Percentiles rank a stretch among this genome's conserved stretches.
Conservation (phyloP, 2,888 invertebrate species). For the Mythimna loreyi region DNA sequence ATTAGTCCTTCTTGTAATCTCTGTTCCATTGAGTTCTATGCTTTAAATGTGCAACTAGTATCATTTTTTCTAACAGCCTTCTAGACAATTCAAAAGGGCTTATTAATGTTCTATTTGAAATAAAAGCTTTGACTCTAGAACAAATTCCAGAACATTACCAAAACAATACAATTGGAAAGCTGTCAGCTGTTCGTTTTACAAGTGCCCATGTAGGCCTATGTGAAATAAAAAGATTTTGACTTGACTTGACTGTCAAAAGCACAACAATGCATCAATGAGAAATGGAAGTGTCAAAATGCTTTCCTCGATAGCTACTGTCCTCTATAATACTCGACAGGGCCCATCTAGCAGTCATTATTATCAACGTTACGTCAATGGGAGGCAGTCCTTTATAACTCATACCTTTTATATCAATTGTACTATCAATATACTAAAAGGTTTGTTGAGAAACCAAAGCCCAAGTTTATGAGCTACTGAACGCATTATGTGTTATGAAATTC, state of each 20-base stretch:
- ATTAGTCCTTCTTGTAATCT: too few species aligned
- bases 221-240: too few species aligned
- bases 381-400: constrained; percentile 21
- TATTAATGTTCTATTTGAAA: too few species aligned
- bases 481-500: constrained; percentile 29
- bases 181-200: too few species aligned
- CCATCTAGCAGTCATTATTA: constrained; percentile 19
- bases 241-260: too few species aligned
- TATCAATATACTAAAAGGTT: constrained; percentile 59
- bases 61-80: too few species aligned
- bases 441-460: constrained; percentile 39
- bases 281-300: constrained; percentile 30
- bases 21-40: too few species aligned
- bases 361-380: constrained; percentile 39
- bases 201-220: too few species aligned
- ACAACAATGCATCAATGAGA: constrained; percentile 27
- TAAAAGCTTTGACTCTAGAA: not conserved
- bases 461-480: constrained; percentile 22
- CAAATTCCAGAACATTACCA: not conserved
- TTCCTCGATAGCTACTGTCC: constrained; percentile 6
- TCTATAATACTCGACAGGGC: constrained; percentile 15
- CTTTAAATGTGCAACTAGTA: too few species aligned
- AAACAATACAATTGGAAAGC: constrained; percentile 15
- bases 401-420: constrained; percentile 35
- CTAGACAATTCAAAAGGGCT: too few species aligned